Evolutionary conservation across 2,797 vertebrate species (phyloP).

Genomic region (Sebastes hubbsi): DNA sequence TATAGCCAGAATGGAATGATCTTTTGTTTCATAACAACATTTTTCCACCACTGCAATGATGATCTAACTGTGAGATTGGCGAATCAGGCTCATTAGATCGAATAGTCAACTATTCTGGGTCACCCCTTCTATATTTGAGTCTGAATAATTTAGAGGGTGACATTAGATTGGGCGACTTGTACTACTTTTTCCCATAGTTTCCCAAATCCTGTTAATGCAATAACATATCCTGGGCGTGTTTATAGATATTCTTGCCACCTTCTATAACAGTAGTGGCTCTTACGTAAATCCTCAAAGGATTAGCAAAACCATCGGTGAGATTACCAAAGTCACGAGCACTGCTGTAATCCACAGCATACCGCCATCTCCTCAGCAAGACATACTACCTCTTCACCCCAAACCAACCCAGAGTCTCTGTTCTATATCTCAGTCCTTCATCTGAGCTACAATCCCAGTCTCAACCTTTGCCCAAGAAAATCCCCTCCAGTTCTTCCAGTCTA

Average conservation of each 20-base stretch:
- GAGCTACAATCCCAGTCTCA: constrained; percentile 4
- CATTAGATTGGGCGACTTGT: background rate
- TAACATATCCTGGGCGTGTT: constrained; percentile 21
- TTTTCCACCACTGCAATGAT: too few species aligned
- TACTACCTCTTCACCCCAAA: constrained; percentile 4
- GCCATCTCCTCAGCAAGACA: constrained; percentile 30
- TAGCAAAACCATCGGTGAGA: constrained; percentile 59
- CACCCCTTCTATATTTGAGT: background rate
- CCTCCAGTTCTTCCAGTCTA: background rate
- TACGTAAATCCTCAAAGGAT: constrained; percentile 64
- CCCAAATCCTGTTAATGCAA: background rate
- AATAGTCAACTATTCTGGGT: too few species aligned
- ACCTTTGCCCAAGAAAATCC: constrained; percentile 19
- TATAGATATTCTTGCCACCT: constrained; percentile 21
- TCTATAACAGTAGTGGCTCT: constrained; percentile 36
- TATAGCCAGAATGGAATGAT: too few species aligned
- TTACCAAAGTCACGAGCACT: constrained; percentile 59
- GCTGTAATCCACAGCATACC: constrained; percentile 66
- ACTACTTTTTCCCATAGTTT: background rate
- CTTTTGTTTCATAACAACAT: too few species aligned
- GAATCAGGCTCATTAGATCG: too few species aligned
- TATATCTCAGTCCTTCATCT: constrained; percentile 22
- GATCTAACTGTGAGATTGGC: too few species aligned
- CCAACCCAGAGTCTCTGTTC: background rate
- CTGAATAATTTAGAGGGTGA: background rate